Evolutionary conservation across 2,113 vertebrate genomes (phyloP).

Genomic region (Aepyceros melampus): DNA sequence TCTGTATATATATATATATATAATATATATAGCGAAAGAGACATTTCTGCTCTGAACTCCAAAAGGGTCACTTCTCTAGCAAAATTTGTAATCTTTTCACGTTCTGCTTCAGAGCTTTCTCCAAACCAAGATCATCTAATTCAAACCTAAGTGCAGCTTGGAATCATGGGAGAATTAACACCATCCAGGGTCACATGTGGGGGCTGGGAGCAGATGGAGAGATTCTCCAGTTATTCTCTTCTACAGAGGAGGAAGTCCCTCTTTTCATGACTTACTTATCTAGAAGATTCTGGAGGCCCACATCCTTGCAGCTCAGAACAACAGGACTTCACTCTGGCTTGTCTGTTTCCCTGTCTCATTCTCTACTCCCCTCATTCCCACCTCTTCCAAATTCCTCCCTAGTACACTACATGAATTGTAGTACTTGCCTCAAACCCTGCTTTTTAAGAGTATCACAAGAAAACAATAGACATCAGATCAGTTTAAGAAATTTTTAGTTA

Average conservation of each 20-base stretch:
- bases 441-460: neutral
- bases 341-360: neutral
- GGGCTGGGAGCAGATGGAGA: accelerated
- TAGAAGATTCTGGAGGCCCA: neutral
- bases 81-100: neutral
- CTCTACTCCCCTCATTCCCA: neutral
- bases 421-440: neutral
- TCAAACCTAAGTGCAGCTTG: neutral
- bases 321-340: accelerated
- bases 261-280: neutral
- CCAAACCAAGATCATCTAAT: neutral
- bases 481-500: neutral
- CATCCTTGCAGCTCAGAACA: neutral
- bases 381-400: neutral
- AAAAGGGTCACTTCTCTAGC: neutral
- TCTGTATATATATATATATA: neutral
- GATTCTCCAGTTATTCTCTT: too few relatives aligned
- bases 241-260: too few relatives aligned
- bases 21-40: neutral
- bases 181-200: neutral
- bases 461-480: neutral
- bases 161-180: neutral
- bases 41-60: neutral
- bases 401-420: neutral
- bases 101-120: neutral